phyloP scores from a whole-genome alignment of 2,888 invertebrate genomes.

The Xestia rhomboidea region DNA sequence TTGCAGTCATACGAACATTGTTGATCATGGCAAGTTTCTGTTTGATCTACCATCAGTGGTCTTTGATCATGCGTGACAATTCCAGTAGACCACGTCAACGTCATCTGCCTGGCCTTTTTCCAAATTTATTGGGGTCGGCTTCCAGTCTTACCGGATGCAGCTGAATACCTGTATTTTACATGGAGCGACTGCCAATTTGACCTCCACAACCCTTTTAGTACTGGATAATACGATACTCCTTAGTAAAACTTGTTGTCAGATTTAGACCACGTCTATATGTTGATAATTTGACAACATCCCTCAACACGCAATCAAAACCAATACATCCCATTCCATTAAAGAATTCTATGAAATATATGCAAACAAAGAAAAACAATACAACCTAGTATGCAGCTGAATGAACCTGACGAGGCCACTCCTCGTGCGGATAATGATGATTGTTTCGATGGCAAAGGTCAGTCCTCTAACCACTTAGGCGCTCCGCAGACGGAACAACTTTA shows the following conservation, averaged over 20 bases:
- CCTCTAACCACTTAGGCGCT: conserved; percentile 1
- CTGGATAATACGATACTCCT: too few species aligned
- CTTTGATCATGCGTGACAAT: neutral
- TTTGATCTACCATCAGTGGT: neutral
- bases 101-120: too few species aligned
- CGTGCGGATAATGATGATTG: conserved; percentile 55
- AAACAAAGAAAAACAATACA: neutral
- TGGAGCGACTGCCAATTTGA: too few species aligned
- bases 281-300: neutral
- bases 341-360: neutral
- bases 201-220: too few species aligned
- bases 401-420: conserved; percentile 31
- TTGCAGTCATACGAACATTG: neutral
- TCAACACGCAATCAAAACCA: neutral
- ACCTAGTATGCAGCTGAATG: conserved; percentile 32
- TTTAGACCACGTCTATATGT: neutral
- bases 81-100: neutral
- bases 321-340: neutral
- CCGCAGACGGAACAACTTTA: neutral
- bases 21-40: neutral
- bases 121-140: too few species aligned
- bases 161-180: too few species aligned
- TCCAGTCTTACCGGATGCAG: too few species aligned
- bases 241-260: too few species aligned
- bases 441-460: conserved; percentile 47